phyloP scores from a whole-genome alignment of 2,113 vertebrate species.

The Pterocles orientalis region DNA sequence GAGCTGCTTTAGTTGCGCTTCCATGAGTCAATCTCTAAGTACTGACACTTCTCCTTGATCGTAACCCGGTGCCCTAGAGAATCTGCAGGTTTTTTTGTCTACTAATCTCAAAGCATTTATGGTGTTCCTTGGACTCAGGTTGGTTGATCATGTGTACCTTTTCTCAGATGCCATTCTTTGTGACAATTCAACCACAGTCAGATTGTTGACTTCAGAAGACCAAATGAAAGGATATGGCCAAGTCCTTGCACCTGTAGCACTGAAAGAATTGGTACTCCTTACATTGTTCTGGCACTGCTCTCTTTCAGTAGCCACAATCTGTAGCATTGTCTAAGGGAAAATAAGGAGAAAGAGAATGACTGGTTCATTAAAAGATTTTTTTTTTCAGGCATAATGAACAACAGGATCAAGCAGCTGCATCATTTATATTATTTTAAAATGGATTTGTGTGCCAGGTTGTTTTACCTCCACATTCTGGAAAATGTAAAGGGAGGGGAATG shows the following conservation, averaged over 20 bases:
- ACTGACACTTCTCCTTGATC: background rate
- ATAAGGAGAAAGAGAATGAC: background rate
- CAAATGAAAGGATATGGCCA: background rate
- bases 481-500: background rate
- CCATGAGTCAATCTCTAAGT: background rate
- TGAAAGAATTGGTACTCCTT: background rate
- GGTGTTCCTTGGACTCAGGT: background rate
- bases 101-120: background rate
- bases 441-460: background rate
- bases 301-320: background rate
- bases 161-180: background rate
- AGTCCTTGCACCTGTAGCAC: background rate
- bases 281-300: background rate
- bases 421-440: background rate
- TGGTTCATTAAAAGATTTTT: background rate
- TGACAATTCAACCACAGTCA: background rate
- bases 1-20: background rate
- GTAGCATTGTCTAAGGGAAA: background rate
- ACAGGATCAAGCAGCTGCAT: background rate
- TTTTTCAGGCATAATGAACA: background rate
- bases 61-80: background rate
- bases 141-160: slow-evolving; percentile 1
- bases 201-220: background rate
- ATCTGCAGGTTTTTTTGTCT: background rate
- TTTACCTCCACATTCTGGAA: background rate